Evolutionary conservation across 2,888 invertebrate genomes (phyloP), one percentile per base, ranked within the genome.

Genomic region (Prosopocoilus inquinatus): DNA sequence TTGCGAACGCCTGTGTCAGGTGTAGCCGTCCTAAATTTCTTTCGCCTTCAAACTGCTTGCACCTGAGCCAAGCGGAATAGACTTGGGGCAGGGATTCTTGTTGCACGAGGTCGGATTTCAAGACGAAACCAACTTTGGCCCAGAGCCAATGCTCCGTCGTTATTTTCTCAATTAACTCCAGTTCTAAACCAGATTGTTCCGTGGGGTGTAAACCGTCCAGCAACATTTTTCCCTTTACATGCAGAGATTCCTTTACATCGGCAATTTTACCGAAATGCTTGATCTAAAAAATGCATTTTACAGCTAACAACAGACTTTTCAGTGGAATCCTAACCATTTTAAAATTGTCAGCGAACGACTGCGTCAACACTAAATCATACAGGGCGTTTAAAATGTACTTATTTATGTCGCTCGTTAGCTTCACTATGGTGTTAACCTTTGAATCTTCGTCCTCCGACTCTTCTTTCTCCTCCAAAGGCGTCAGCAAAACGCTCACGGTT

Each of bases 291-390:
- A 51, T 53, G 43, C 49, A 57, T 49, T 45, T 41, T 50, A 12
- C 51, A 52, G n/a, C n/a, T n/a, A n/a, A n/a, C n/a, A n/a, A n/a
- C n/a, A n/a, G n/a, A n/a, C n/a, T n/a, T n/a, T n/a, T n/a, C n/a
- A n/a, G n/a, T n/a, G n/a, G n/a, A n/a, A n/a, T n/a, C 46, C 46
- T 13, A 69, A 79, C 78, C 53, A 74, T 78, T 71, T 75, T 77
- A 66, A 77, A 81, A 64, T 79, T 70, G 36, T 68, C 64, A 9
- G 69, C 62, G 57, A 79, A 77, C 50, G 73, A 68, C 47, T 74
- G 64, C 11, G 74, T 70, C 5, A 78, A 52, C 36, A 74, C 66
- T 34, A 75, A 63, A 53, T 72, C 73, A 58, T 78, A 70, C 33
- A 79, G 61, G 33, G 79, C 58, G 55, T 73, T 69, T 8, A 70